A percentile compares a stretch with the other conserved stretches of the same genome.
phyloP scores from a whole-genome alignment of 2,888 invertebrate species.

The Willowsia nigromaculata region DNA sequence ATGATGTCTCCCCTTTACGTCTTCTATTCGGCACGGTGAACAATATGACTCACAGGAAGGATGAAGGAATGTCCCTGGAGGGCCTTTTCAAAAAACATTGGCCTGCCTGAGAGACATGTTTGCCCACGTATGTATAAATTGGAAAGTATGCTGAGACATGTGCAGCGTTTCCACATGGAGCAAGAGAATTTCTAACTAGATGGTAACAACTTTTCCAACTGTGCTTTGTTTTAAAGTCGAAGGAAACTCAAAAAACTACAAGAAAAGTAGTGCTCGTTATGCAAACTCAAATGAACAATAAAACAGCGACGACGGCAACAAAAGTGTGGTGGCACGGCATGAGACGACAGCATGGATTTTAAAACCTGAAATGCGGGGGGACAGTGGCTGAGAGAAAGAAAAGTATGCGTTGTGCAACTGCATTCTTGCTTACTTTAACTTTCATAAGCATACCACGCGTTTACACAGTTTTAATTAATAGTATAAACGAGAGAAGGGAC shows the following conservation, averaged over 20 bases:
- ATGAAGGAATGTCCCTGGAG: conserved; percentile 16
- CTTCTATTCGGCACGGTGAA: neutral
- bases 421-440: neutral
- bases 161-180: neutral
- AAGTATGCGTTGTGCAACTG: neutral
- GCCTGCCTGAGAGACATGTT: neutral
- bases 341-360: neutral
- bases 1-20: neutral
- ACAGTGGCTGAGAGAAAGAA: neutral
- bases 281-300: conserved; percentile 4
- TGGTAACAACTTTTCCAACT: neutral
- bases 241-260: neutral
- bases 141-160: too few relatives aligned
- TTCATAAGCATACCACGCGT: neutral
- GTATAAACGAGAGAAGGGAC: neutral
- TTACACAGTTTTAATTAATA: neutral
- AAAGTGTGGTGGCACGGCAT: neutral
- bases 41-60: neutral
- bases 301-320: neutral
- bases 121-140: too few relatives aligned
- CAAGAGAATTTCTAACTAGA: neutral
- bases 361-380: conserved; percentile 6
- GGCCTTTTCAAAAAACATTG: neutral
- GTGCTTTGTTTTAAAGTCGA: neutral
- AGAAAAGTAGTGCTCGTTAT: neutral